Evolutionary conservation across 1,140 invertebrate genomes (phyloP).

Genomic region (Hyles euphorbiae): DNA sequence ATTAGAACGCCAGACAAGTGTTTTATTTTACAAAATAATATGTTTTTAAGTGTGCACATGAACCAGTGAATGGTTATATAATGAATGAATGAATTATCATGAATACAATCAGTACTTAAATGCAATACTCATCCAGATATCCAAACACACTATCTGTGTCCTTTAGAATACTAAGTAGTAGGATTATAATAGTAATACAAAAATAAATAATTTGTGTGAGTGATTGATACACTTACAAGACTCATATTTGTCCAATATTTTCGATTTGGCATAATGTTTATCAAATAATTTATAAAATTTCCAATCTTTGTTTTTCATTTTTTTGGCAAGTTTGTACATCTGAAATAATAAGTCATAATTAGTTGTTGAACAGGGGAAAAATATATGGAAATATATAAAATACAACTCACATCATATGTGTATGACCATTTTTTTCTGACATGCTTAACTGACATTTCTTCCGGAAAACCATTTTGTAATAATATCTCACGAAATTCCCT

Average conservation of each 20-base stretch:
- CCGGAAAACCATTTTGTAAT: slow-evolving; percentile 57
- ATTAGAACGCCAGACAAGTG: too few species aligned
- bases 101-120: too few species aligned
- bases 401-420: slow-evolving; percentile 62
- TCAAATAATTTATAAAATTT: slow-evolving; percentile 63
- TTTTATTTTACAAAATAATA: too few species aligned
- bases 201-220: background rate
- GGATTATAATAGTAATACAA: too few species aligned
- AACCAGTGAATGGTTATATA: too few species aligned
- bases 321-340: slow-evolving; percentile 62
- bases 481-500: slow-evolving; percentile 61
- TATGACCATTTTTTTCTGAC: slow-evolving; percentile 67
- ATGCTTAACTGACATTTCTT: slow-evolving; percentile 59
- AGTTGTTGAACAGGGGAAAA: background rate
- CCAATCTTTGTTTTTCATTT: slow-evolving; percentile 55
- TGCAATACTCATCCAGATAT: too few species aligned
- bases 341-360: slow-evolving; percentile 27
- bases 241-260: slow-evolving; percentile 62
- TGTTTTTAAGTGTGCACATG: too few species aligned
- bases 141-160: too few species aligned
- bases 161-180: too few species aligned
- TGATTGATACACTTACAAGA: slow-evolving; percentile 51
- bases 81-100: too few species aligned
- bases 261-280: slow-evolving; percentile 56
- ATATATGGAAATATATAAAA: slow-evolving; percentile 4